Evolutionary conservation across 2,888 invertebrate species (phyloP).

Genomic region (Drosophila fungiperda): DNA sequence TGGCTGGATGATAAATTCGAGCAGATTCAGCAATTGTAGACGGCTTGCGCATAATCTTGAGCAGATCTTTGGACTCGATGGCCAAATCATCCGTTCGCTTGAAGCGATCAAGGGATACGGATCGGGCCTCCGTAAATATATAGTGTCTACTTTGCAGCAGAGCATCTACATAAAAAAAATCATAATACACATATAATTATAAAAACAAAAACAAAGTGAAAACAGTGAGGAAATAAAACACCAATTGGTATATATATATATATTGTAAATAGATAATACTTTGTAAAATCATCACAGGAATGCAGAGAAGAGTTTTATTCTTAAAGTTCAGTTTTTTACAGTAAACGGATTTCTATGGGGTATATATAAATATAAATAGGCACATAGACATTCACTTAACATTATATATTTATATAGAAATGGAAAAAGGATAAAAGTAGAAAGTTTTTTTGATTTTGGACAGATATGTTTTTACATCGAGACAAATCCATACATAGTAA

Average conservation of each 20-base stretch:
- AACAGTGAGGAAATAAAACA: slow-evolving; percentile 42
- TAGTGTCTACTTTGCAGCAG: slow-evolving; percentile 60
- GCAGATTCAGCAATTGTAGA: slow-evolving; percentile 42
- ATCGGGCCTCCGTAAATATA: slow-evolving; percentile 68
- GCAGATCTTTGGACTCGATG: slow-evolving; percentile 2
- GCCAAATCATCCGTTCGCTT: slow-evolving; percentile 30
- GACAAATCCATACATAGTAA: slow-evolving; percentile 11
- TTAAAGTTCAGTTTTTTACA: slow-evolving; percentile 27
- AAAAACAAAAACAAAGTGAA: neutral
- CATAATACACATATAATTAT: slow-evolving; percentile 3
- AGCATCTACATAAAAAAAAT: slow-evolving; percentile 46
- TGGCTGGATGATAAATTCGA: slow-evolving; percentile 24
- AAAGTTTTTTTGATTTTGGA: slow-evolving; percentile 19
- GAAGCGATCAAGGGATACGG: slow-evolving; percentile 79
- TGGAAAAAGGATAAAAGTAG: slow-evolving; percentile 20
- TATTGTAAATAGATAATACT: slow-evolving; percentile 40
- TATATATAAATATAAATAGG: slow-evolving; percentile 27
- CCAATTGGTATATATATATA: slow-evolving; percentile 22
- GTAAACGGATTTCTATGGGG: slow-evolving; percentile 28
- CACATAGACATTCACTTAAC: slow-evolving; percentile 54
- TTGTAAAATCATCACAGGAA: slow-evolving; percentile 70
- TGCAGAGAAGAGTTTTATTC: slow-evolving; percentile 73
- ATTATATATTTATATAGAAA: slow-evolving; percentile 36
- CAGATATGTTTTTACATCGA: slow-evolving; percentile 55
- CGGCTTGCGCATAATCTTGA: slow-evolving; percentile 43